Conservation (phyloP, 53 echinoderm and acorn worm species). For the Mesocentrotus franciscanus region DNA sequence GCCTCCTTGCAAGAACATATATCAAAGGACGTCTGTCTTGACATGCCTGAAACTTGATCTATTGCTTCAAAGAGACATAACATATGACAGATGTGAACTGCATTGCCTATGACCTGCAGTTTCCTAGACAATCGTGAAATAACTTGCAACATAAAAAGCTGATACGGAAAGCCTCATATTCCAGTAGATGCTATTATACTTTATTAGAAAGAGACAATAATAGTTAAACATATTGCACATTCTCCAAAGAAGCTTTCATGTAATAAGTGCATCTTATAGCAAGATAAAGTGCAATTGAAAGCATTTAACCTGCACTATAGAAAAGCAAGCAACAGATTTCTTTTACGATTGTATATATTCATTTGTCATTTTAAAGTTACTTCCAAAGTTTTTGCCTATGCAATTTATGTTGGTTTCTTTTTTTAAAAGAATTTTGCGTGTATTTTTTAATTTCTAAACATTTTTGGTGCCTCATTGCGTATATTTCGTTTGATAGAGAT, state of each 20-base stretch:
- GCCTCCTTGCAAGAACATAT: neutral
- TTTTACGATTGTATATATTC: constrained; percentile 30
- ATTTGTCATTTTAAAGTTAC: constrained; percentile 36
- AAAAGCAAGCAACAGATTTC: constrained; percentile 11
- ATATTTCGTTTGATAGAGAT: constrained; percentile 38
- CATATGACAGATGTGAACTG: neutral
- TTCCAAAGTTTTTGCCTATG: constrained; percentile 68
- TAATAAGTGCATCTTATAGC: constrained; percentile 50
- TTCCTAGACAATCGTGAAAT: neutral
- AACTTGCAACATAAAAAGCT: neutral
- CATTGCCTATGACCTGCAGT: neutral
- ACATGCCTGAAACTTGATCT: neutral
- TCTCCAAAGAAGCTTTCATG: constrained; percentile 32
- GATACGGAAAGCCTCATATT: neutral
- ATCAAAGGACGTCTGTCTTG: neutral
- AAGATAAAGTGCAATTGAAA: constrained; percentile 44
- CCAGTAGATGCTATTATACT: neutral
- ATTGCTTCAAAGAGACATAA: neutral
- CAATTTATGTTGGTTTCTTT: constrained; percentile 53
- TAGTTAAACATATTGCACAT: neutral
- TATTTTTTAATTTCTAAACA: constrained; percentile 43
- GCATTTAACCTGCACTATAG: neutral
- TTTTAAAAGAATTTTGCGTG: constrained; percentile 29
- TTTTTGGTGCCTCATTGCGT: constrained; percentile 64
- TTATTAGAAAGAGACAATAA: neutral